A percentile compares a stretch with the other conserved stretches of the same genome.
phyloP scores from a whole-genome alignment of 2,888 invertebrate genomes.

The Caenorhabditis sp. region DNA sequence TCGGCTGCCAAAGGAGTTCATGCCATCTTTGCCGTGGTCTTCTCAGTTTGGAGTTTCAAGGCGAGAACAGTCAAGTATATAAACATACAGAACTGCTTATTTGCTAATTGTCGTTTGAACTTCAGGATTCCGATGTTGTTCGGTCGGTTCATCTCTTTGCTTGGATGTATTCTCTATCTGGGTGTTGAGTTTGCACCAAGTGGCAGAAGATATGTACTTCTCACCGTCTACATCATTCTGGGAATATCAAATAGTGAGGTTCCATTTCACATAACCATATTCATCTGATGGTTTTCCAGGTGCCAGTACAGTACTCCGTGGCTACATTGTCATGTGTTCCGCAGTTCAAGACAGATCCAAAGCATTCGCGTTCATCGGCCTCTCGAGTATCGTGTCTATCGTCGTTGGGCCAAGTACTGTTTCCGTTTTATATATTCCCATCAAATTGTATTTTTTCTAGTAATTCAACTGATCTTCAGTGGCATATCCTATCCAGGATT shows the following conservation, averaged over 20 bases:
- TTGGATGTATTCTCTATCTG: slow-evolving; percentile 28
- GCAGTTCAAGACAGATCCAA: slow-evolving; percentile 28
- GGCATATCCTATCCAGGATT: slow-evolving; percentile 66
- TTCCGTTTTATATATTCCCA: too few species aligned
- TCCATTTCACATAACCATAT: too few species aligned
- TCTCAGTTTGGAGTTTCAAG: slow-evolving; percentile 67
- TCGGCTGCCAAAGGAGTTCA: slow-evolving; percentile 67
- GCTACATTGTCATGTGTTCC: slow-evolving; percentile 34
- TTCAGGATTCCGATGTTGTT: slow-evolving; percentile 38
- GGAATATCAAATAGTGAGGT: slow-evolving; percentile 43
- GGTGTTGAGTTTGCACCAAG: slow-evolving; percentile 23
- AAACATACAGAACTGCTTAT: not conserved
- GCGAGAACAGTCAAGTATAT: slow-evolving; percentile 57
- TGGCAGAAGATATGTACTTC: slow-evolving; percentile 33
- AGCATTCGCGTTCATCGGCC: slow-evolving; percentile 35
- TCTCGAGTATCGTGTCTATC: slow-evolving; percentile 34
- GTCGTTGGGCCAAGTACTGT: slow-evolving; percentile 40
- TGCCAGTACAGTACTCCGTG: slow-evolving; percentile 37
- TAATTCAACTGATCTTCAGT: slow-evolving; percentile 66
- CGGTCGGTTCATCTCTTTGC: slow-evolving; percentile 26
- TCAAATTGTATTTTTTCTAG: slow-evolving; percentile 35
- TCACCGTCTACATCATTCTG: slow-evolving; percentile 25
- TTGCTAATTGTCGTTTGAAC: too few species aligned
- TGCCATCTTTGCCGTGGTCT: slow-evolving; percentile 67
- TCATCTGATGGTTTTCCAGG: slow-evolving; percentile 25